Conservation (phyloP, 1,140 invertebrate species). For the Drosophila santomea region DNA sequence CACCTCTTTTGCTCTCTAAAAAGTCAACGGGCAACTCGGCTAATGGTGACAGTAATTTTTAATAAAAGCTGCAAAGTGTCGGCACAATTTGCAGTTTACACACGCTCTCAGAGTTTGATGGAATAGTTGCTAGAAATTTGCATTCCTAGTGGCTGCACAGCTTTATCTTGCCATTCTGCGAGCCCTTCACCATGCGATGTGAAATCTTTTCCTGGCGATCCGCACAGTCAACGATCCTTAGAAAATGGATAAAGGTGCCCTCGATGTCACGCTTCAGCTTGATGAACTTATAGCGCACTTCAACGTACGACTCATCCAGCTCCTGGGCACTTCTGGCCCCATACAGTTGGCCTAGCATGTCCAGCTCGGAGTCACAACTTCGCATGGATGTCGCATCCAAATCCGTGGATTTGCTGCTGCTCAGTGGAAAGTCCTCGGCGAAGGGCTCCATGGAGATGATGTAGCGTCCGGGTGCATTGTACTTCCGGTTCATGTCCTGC, state of each 20-base stretch:
- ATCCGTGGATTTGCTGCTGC: neutral
- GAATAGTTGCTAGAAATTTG: constrained; percentile 16
- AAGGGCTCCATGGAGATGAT: constrained; percentile 4
- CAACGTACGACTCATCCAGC: constrained; percentile 40
- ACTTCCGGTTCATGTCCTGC: constrained; percentile 40
- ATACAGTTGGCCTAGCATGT: neutral
- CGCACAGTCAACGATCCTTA: constrained; percentile 24
- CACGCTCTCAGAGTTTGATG: constrained; percentile 28
- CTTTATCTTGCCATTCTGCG: constrained; percentile 9
- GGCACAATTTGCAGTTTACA: constrained; percentile 37
- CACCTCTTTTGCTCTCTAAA: neutral
- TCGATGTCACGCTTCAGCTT: constrained; percentile 51
- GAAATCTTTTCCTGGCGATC: constrained; percentile 31
- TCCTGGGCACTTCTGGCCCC: constrained; percentile 42
- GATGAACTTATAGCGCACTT: constrained; percentile 59
- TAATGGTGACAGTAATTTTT: constrained; percentile 77
- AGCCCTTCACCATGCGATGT: constrained; percentile 34
- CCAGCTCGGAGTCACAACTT: constrained; percentile 7
- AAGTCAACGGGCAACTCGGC: constrained; percentile 39
- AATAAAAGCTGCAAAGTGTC: constrained; percentile 67
- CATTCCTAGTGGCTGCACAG: constrained; percentile 39
- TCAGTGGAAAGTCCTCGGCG: neutral
- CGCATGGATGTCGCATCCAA: neutral
- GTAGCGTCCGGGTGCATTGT: constrained; percentile 47
- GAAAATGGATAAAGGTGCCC: constrained; percentile 16